Percentiles rank a stretch among this genome's conserved stretches.
phyloP scores from a whole-genome alignment of 2,888 invertebrate genomes.

The Leptinotarsa haldemani region DNA sequence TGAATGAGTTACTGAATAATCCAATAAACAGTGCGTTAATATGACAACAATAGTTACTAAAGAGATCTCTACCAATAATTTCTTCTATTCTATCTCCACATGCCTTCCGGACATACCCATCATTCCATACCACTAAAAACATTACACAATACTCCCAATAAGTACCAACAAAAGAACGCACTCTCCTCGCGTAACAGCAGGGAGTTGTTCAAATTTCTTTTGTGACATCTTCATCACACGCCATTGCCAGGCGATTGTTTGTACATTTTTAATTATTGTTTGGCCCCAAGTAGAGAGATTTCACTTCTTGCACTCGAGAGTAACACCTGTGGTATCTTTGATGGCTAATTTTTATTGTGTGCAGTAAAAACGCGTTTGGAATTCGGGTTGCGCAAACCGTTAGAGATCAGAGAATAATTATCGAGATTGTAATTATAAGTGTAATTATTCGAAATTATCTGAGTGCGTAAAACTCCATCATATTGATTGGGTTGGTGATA shows the following conservation, averaged over 20 bases:
- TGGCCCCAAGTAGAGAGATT: constrained; percentile 8
- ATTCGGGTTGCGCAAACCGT: constrained; percentile 25
- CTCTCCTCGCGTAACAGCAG: constrained; percentile 8
- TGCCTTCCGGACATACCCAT: background rate
- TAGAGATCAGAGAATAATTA: constrained; percentile 19
- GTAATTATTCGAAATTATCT: constrained; percentile 8
- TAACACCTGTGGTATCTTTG: constrained; percentile 14
- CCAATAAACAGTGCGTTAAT: background rate
- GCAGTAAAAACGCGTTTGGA: constrained; percentile 22
- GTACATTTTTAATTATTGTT: constrained; percentile 14
- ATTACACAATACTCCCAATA: constrained; percentile 8
- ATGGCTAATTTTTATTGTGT: constrained; percentile 14
- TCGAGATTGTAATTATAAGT: constrained; percentile 5
- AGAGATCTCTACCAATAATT: background rate
- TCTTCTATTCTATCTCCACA: background rate
- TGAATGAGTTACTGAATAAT: too few relatives aligned
- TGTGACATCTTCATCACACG: constrained; percentile 15
- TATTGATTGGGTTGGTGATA: background rate
- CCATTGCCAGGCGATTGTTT: constrained; percentile 1
- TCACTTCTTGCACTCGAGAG: constrained; percentile 7
- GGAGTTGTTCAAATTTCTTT: constrained; percentile 15
- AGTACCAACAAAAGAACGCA: background rate
- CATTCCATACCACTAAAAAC: background rate
- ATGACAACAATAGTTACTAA: constrained; percentile 4
- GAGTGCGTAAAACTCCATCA: background rate